Conservation (phyloP, 2,797 vertebrate genomes). For the Argya squamiceps region DNA sequence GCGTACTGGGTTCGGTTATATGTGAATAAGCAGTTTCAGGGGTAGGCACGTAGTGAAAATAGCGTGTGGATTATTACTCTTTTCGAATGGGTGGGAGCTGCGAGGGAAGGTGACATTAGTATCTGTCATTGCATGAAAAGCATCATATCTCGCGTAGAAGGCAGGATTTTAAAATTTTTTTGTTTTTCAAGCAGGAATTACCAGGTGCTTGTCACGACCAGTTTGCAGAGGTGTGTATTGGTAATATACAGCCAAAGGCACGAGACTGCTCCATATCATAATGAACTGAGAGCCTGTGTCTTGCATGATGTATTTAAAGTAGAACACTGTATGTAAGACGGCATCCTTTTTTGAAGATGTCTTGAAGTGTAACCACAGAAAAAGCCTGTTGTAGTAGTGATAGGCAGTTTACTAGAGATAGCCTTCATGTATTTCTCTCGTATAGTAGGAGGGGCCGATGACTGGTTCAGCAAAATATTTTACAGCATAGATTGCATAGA, state of each 20-base stretch:
- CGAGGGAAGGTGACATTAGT: not conserved
- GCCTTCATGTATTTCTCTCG: not conserved
- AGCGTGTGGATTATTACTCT: not conserved
- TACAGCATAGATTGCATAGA: not conserved
- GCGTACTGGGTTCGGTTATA: not conserved
- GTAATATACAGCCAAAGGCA: not conserved
- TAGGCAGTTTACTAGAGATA: not conserved
- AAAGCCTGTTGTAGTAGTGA: not conserved
- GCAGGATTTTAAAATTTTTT: no score
- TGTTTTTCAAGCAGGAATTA: not conserved
- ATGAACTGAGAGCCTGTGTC: not conserved
- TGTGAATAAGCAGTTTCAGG: constrained; percentile 10
- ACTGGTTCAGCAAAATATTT: not conserved
- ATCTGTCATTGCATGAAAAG: not conserved
- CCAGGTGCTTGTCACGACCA: not conserved
- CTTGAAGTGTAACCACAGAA: not conserved
- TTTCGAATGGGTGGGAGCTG: not conserved
- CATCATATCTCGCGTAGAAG: not conserved
- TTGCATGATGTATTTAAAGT: not conserved
- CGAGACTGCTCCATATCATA: not conserved
- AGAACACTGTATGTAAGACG: not conserved
- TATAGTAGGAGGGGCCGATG: not conserved
- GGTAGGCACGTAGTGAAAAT: not conserved
- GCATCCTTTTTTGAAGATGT: not conserved
- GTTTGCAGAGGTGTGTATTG: not conserved